Percentiles rank a stretch among this genome's conserved stretches.
These are phyloP conservation scores for Gasterosteus aculeatus DNA, from an alignment of 2,113 vertebrate genomes.

Conservation along the genomic window DNA sequence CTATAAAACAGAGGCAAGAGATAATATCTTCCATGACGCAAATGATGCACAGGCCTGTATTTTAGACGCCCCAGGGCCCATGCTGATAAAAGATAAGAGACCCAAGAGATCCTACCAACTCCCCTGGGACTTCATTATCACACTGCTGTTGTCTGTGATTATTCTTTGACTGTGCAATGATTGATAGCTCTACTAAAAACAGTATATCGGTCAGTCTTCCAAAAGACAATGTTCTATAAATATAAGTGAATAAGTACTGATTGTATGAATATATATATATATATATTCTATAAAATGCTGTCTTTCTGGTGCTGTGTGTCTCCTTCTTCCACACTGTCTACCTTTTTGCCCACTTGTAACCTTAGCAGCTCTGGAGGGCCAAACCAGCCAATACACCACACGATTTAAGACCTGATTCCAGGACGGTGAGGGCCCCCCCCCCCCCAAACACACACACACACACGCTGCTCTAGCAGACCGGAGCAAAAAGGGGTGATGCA, in stretches of 20 bases:
- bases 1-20: conserved; percentile 54
- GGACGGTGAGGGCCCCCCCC: background rate
- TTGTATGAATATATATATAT: background rate
- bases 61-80: conserved; percentile 3
- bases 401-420: too few species aligned
- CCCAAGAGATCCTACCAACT: conserved; percentile 38
- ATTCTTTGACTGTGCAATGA: conserved; percentile 22
- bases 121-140: conserved; percentile 26
- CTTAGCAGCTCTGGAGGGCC: too few species aligned
- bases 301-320: too few species aligned
- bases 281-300: too few species aligned
- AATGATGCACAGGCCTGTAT: conserved; percentile 41
- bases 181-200: conserved; percentile 2
- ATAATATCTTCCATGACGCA: conserved; percentile 38
- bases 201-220: background rate
- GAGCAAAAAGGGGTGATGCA: background rate
- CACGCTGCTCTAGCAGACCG: background rate
- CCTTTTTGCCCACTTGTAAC: too few species aligned
- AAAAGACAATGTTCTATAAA: background rate
- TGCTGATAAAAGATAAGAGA: conserved; percentile 40
- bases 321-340: too few species aligned
- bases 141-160: conserved; percentile 21
- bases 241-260: too few species aligned
- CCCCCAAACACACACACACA: too few species aligned
- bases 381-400: too few species aligned